phyloP scores from a whole-genome alignment of 2,888 invertebrate genomes.

The Pilophorus perplexus region DNA sequence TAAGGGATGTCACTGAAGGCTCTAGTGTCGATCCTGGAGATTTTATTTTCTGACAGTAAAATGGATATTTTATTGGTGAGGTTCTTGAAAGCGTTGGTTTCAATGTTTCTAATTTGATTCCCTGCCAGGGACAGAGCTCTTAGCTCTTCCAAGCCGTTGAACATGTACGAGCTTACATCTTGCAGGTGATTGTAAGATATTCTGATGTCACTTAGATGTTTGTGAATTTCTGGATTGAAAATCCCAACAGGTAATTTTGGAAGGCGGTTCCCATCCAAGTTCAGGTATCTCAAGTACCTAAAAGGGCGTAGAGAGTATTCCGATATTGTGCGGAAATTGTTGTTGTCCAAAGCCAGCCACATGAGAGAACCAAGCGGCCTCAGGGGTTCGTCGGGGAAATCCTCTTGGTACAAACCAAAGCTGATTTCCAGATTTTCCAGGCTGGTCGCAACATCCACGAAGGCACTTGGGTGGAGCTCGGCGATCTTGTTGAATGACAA shows the following conservation, averaged over 20 bases:
- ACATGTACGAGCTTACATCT: conserved; percentile 65
- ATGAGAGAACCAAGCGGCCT: conserved; percentile 70
- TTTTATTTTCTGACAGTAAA: conserved; percentile 77
- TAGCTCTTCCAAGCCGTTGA: conserved; percentile 68
- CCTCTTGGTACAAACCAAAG: conserved; percentile 76
- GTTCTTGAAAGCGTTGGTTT: conserved; percentile 70
- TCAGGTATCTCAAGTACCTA: conserved; percentile 72
- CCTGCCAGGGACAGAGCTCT: conserved; percentile 75
- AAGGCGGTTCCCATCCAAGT: conserved; percentile 83
- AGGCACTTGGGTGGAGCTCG: conserved; percentile 76
- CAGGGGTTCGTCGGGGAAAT: conserved; percentile 73
- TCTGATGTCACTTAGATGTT: conserved; percentile 74
- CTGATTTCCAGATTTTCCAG: conserved; percentile 82
- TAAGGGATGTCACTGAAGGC: conserved; percentile 74
- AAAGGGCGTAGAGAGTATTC: conserved; percentile 68
- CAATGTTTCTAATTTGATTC: conserved; percentile 70
- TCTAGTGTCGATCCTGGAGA: conserved; percentile 67
- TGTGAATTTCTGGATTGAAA: conserved; percentile 67
- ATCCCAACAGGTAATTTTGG: conserved; percentile 66
- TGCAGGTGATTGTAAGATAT: conserved; percentile 78
- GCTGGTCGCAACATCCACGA: conserved; percentile 70
- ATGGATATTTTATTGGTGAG: conserved; percentile 76
- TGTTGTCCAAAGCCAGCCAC: conserved; percentile 85
- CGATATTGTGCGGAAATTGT: conserved; percentile 74
- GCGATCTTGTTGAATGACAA: conserved; percentile 87